Base-by-base conservation (phyloP, 2,888 invertebrate species). In the Entomobrya multifasciata region DNA sequence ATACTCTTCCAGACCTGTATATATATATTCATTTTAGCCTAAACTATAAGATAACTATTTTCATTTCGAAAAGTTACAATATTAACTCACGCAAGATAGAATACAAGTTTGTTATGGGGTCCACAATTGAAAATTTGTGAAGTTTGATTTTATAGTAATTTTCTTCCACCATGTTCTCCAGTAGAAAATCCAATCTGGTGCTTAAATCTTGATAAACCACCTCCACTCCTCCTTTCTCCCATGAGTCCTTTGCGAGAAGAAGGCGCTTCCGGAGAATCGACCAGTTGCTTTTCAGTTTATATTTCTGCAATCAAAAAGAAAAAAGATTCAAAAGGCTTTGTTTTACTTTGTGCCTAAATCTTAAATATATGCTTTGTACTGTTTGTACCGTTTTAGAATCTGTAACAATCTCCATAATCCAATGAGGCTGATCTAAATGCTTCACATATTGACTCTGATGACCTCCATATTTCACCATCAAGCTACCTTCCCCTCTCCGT, bases 361-460 rank as follows among this genome's bases (percentile, higher is more conserved):
- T n/a, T n/a, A n/a, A n/a, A n/a, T n/a, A n/a, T n/a, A n/a, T n/a
- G n/a, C n/a, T n/a, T n/a, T n/a, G n/a, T n/a, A n/a, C n/a, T n/a
- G n/a, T n/a, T n/a, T n/a, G n/a, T 36, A 36, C 36, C 36, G 65
- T 36, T 57, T 52, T 41, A 1, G 70, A 49, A 44, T 81, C 81
- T 15, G 76, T 65, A 6, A 86, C 41, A 27, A 86, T 65, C 47
- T 86, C 86, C 65, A 86, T 22, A 17, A 65, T 27, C 86, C 86
- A 86, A 20, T 80, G 65, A 1, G 86, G 86, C 47, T 81, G 80
- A 62, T 72, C 74, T 20, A 76, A 52, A 41, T 74, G 80, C 11
- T 62, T 30, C 13, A 80, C 44, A 25, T 62, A 13, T 55, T 81
- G 86, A 60, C 80, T 62, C 55, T 81, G 86, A 10, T 65, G 44